These are phyloP conservation scores for Sepiola atlantica DNA, from an alignment of 2,888 invertebrate genomes.

Conservation along the genomic window DNA sequence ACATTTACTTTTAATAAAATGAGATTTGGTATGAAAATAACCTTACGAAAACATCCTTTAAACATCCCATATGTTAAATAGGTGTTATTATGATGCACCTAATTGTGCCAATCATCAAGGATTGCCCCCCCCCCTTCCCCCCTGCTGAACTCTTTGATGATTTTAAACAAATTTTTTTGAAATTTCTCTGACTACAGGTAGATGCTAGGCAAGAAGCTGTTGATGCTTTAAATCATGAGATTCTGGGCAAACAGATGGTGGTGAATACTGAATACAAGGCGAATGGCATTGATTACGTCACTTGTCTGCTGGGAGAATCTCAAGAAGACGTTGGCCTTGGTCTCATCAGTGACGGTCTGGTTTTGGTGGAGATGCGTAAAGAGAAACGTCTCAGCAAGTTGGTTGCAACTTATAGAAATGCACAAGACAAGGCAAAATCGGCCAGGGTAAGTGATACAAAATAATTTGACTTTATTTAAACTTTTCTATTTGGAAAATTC, in stretches of 20 bases:
- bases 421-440: constrained; percentile 90
- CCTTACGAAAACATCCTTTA: too few species aligned
- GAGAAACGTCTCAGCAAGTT: constrained; percentile 86
- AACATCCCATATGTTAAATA: too few species aligned
- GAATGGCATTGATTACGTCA: constrained; percentile 71
- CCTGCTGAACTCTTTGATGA: not conserved
- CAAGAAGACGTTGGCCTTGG: constrained; percentile 84
- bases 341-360: constrained; percentile 89
- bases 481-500: too few species aligned
- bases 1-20: too few species aligned
- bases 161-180: not conserved
- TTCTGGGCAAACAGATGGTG: constrained; percentile 84
- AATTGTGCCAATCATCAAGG: not conserved
- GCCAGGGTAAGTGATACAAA: constrained; percentile 76
- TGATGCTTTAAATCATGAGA: constrained; percentile 80
- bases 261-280: constrained; percentile 88
- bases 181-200: constrained; percentile 73
- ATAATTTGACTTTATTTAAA: not conserved
- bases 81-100: too few species aligned
- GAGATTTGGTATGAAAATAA: too few species aligned
- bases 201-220: constrained; percentile 87
- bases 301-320: constrained; percentile 67
- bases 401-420: constrained; percentile 86
- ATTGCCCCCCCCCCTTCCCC: too few species aligned
- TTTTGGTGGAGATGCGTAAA: constrained; percentile 85